Conservation (phyloP, 2,113 vertebrate genomes). For the Grallaria varia region DNA sequence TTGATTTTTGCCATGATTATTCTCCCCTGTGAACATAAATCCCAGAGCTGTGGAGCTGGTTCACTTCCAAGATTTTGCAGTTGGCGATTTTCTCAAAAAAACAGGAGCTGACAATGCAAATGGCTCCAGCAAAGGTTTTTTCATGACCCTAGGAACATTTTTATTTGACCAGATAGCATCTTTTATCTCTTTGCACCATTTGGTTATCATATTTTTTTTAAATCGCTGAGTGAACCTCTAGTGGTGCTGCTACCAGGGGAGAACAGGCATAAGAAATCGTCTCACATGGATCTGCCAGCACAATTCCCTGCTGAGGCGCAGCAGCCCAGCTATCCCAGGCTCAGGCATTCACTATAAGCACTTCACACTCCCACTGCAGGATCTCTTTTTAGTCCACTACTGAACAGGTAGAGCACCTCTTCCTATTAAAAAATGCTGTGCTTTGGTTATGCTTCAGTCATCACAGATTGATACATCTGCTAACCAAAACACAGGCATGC, state of each 20-base stretch:
- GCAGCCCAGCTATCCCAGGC: background rate
- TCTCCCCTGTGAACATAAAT: background rate
- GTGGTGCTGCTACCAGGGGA: background rate
- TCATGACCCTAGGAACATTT: background rate
- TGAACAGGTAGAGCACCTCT: background rate
- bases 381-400: background rate
- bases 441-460: background rate
- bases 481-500: background rate
- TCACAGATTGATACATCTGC: background rate
- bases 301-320: background rate
- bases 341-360: rapidly evolving
- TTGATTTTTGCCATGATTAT: background rate
- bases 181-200: background rate
- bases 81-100: background rate
- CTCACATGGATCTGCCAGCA: background rate
- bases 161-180: background rate
- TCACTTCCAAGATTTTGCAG: background rate
- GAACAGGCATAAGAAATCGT: background rate
- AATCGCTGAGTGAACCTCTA: background rate
- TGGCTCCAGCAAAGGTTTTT: background rate
- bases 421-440: background rate
- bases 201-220: background rate
- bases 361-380: background rate
- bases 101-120: background rate
- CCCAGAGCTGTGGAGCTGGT: background rate